These are phyloP conservation scores for Anticlea derivata DNA, from an alignment of 2,888 invertebrate species.

Conservation along the genomic window DNA sequence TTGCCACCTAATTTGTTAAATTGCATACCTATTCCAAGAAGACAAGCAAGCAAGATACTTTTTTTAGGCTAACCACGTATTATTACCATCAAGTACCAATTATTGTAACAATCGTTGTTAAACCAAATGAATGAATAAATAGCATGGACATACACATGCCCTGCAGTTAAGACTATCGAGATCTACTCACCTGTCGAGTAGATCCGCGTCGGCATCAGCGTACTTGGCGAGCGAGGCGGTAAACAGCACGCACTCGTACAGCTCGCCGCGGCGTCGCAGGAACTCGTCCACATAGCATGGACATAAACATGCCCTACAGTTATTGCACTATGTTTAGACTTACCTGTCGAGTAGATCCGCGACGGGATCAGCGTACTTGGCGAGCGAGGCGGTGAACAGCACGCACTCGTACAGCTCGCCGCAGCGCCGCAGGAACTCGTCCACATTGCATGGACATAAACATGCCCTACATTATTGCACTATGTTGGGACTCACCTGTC, in stretches of 20 bases:
- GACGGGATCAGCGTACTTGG: slow-evolving; percentile 99
- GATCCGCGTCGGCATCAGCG: slow-evolving; percentile 99
- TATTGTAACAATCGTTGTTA: too few relatives aligned
- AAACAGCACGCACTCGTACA: slow-evolving; percentile 99
- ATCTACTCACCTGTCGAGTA: slow-evolving; percentile 92
- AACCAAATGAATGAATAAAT: too few relatives aligned
- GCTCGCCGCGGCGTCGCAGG: slow-evolving; percentile 97
- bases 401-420: slow-evolving; percentile 99
- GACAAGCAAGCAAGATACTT: too few relatives aligned
- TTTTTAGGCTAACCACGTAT: too few relatives aligned
- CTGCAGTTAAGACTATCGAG: too few relatives aligned
- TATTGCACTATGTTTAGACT: background rate
- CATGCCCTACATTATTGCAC: background rate
- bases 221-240: slow-evolving; percentile 99
- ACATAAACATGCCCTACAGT: background rate
- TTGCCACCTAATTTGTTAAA: too few relatives aligned
- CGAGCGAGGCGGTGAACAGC: slow-evolving; percentile 98
- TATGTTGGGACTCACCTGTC: slow-evolving; percentile 90
- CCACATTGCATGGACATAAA: slow-evolving; percentile 72
- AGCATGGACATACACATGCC: too few relatives aligned
- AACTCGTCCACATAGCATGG: slow-evolving; percentile 92
- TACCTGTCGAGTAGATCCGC: slow-evolving; percentile 96
- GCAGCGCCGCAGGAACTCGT: slow-evolving; percentile 98
- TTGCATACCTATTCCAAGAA: too few relatives aligned
- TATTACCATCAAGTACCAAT: too few relatives aligned